Conservation (phyloP, 2,797 vertebrate species). For the Falco naumanni region DNA sequence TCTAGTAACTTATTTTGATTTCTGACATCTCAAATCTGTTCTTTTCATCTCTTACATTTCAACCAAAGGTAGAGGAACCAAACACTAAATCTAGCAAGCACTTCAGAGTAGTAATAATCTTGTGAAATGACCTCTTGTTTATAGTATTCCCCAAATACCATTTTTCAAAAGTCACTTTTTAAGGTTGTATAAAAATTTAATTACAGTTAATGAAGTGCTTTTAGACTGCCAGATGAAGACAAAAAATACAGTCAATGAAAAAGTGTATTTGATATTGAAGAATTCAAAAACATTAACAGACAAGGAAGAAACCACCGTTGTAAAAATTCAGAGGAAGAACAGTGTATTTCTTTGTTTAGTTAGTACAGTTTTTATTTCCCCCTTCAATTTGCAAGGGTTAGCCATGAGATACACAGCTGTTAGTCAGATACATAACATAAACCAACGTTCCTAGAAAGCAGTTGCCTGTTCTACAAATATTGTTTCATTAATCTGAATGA, state of each 20-base stretch:
- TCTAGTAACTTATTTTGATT: background rate
- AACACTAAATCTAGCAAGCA: conserved; percentile 11
- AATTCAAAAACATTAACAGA: background rate
- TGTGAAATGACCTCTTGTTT: conserved; percentile 34
- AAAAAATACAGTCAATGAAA: background rate
- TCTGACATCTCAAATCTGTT: background rate
- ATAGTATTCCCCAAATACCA: background rate
- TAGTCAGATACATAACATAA: background rate
- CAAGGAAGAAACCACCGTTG: background rate
- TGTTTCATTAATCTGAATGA: conserved; percentile 32
- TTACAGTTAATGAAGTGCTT: conserved; percentile 35
- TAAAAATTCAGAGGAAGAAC: background rate
- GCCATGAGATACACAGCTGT: background rate
- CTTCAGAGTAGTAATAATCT: conserved; percentile 29
- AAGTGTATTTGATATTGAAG: background rate
- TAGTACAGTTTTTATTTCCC: background rate
- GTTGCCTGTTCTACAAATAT: background rate
- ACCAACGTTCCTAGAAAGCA: background rate
- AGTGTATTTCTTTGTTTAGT: background rate
- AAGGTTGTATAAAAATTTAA: conserved; percentile 24
- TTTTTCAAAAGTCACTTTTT: conserved; percentile 39
- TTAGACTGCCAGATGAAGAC: background rate
- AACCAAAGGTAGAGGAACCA: background rate
- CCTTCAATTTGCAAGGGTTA: background rate
- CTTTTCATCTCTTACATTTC: background rate